phyloP scores from a whole-genome alignment of 2,797 vertebrate species.

The Megalops cyprinoides region DNA sequence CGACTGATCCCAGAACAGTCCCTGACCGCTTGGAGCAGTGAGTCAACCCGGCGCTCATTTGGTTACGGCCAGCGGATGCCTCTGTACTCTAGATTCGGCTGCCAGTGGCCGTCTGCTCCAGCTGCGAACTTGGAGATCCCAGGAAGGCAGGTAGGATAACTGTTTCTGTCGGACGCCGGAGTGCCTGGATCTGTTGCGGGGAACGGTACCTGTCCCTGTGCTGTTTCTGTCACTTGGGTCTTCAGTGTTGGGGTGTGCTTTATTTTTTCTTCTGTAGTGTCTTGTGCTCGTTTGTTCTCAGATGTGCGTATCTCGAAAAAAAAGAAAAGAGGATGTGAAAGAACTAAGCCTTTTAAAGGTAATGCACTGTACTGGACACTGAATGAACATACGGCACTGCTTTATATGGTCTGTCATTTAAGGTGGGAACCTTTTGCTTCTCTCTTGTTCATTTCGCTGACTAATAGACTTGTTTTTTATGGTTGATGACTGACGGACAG shows the following conservation, averaged over 20 bases:
- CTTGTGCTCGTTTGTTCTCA: not conserved
- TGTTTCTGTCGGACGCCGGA: not conserved
- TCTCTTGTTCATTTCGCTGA: not conserved
- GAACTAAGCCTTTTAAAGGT: not conserved
- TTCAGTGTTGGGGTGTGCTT: not conserved
- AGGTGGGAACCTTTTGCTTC: not conserved
- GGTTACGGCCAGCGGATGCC: not conserved
- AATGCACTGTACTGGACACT: not conserved
- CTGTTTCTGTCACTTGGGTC: not conserved
- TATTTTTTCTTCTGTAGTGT: not conserved
- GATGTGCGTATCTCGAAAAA: not conserved
- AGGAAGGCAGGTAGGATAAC: conserved; percentile 1
- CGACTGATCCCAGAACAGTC: conserved; percentile 51
- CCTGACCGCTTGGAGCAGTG: conserved; percentile 59
- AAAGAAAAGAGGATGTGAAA: not conserved
- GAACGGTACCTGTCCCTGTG: not conserved
- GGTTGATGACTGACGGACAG: not conserved
- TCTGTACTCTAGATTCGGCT: not conserved
- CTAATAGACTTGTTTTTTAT: not conserved
- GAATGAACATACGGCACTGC: not conserved
- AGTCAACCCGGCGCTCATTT: conserved; percentile 46
- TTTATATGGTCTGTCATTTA: not conserved
- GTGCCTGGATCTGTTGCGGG: not conserved
- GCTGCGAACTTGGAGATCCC: not conserved
- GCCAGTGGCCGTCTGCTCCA: no score